A percentile compares a stretch with the other conserved stretches of the same genome.
Evolutionary conservation across 2,797 vertebrate species (phyloP).

Genomic region (Pseudochirops cupreus): DNA sequence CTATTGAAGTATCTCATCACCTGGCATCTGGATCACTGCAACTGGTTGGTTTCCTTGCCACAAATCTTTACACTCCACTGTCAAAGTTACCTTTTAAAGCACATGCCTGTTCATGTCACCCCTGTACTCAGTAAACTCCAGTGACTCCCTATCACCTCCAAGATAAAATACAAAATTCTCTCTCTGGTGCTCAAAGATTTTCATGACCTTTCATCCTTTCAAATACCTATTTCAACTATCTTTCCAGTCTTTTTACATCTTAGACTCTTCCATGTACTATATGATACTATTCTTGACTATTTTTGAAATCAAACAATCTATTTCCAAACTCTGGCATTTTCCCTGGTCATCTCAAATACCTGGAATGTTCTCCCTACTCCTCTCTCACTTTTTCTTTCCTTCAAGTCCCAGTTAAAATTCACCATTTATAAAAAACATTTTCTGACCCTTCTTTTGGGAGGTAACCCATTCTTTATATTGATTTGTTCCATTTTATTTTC

Average conservation of each 20-base stretch:
- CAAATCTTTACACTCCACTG: background rate
- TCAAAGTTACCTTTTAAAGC: background rate
- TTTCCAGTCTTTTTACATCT: background rate
- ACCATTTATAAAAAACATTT: background rate
- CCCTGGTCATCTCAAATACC: background rate
- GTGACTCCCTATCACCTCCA: background rate
- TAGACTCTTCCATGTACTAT: background rate
- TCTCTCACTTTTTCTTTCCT: background rate
- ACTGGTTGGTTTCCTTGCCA: background rate
- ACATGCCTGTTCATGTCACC: background rate
- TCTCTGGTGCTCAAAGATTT: background rate
- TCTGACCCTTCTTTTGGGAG: background rate
- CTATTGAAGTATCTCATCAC: background rate
- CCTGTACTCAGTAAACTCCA: background rate
- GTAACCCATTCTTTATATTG: background rate
- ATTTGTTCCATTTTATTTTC: background rate
- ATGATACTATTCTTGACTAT: background rate
- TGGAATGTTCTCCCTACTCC: background rate
- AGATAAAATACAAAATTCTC: background rate
- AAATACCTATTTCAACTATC: background rate
- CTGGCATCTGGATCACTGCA: background rate
- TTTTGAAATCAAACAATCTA: background rate
- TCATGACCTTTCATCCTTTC: background rate
- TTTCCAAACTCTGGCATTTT: too few species aligned
- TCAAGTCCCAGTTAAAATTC: background rate